Evolutionary conservation across 2,797 vertebrate species (phyloP).

Genomic region (Acropternis orthonyx): DNA sequence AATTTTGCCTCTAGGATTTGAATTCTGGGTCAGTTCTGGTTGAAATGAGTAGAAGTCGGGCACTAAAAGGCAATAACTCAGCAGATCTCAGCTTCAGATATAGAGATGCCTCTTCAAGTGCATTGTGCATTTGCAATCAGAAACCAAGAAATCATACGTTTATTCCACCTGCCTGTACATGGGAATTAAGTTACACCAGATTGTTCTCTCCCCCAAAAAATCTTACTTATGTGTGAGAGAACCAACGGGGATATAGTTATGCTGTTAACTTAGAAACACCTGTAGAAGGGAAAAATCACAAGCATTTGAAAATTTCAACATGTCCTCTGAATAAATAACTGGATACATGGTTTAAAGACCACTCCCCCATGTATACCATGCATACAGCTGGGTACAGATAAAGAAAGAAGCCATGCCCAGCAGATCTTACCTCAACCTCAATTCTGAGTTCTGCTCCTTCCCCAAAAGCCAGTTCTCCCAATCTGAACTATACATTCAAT

Average conservation of each 20-base stretch:
- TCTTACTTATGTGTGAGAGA: not conserved
- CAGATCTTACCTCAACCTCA: not conserved
- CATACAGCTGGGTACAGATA: fast-evolving
- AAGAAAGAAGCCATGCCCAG: not conserved
- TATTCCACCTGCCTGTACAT: not conserved
- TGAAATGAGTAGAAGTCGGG: not conserved
- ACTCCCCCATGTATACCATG: not conserved
- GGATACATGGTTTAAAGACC: not conserved
- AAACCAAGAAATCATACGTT: not conserved
- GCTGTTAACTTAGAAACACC: not conserved
- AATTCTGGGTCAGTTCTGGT: not conserved
- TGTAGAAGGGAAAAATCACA: not conserved
- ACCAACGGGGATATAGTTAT: not conserved
- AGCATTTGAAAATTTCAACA: not conserved
- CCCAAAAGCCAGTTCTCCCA: not conserved
- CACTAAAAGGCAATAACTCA: not conserved
- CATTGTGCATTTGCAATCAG: not conserved
- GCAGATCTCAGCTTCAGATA: not conserved
- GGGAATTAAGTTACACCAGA: not conserved
- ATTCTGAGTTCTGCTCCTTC: not conserved
- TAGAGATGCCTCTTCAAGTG: not conserved
- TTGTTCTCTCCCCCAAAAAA: not conserved
- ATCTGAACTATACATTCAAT: not conserved
- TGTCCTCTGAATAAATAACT: not conserved
- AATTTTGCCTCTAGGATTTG: not conserved